phyloP scores from a whole-genome alignment of 1,140 invertebrate species.

The Megalopta genalis region DNA sequence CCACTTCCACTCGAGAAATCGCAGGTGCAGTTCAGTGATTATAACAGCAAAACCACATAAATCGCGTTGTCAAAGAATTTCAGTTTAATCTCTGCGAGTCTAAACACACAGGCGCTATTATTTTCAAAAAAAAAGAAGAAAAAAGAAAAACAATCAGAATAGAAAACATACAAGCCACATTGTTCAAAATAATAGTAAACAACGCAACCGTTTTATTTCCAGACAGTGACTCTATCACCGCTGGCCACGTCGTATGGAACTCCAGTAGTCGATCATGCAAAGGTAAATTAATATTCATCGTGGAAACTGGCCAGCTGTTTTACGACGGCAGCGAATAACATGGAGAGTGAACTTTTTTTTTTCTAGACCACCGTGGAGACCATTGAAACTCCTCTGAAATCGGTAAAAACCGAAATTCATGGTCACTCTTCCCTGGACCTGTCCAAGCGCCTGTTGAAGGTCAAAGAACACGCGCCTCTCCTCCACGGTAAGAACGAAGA shows the following conservation, averaged over 20 bases:
- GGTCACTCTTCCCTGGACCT: not conserved
- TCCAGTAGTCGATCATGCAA: not conserved
- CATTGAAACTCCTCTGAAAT: not conserved
- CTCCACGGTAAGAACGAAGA: not conserved
- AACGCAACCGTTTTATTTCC: not conserved
- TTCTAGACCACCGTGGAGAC: not conserved
- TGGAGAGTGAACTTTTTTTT: not conserved
- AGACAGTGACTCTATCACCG: not conserved
- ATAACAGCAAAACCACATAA: too few species aligned
- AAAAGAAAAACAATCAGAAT: too few species aligned
- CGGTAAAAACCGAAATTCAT: not conserved
- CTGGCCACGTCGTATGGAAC: slow-evolving; percentile 38
- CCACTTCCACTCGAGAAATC: not conserved
- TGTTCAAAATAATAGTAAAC: too few species aligned
- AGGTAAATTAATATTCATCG: slow-evolving; percentile 21
- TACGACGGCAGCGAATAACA: not conserved
- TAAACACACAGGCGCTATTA: too few species aligned
- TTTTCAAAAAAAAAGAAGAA: too few species aligned
- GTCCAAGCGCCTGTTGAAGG: not conserved
- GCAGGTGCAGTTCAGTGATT: not conserved
- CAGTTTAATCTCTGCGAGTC: too few species aligned
- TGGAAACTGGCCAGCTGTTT: not conserved
- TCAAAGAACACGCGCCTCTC: not conserved
- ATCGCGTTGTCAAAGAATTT: too few species aligned
- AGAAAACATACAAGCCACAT: too few species aligned